phyloP scores from a whole-genome alignment of 2,888 invertebrate species.

The Podabrus alpinus region DNA sequence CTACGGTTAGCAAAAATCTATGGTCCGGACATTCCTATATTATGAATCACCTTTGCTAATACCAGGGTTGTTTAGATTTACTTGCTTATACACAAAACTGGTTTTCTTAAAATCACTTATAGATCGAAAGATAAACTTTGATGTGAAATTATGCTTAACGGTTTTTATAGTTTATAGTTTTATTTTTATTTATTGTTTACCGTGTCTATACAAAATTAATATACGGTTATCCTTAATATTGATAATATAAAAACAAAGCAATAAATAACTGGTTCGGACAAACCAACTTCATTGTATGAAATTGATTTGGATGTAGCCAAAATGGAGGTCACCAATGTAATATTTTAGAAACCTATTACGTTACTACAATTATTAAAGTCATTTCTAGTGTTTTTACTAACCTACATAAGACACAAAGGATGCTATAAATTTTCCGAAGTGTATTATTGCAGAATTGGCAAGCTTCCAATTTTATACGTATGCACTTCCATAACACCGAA shows the following conservation, averaged over 20 bases:
- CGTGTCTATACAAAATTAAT: background rate
- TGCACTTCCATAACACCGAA: slow-evolving; percentile 7
- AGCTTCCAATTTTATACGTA: slow-evolving; percentile 21
- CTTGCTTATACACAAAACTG: slow-evolving; percentile 20
- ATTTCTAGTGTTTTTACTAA: slow-evolving; percentile 33
- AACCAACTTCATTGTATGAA: slow-evolving; percentile 1
- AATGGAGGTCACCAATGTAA: slow-evolving; percentile 30
- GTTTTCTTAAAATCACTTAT: slow-evolving; percentile 25
- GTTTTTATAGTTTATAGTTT: background rate
- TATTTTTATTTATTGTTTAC: slow-evolving; percentile 7
- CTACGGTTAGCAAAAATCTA: slow-evolving; percentile 31
- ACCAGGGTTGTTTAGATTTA: slow-evolving; percentile 29
- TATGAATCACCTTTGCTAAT: slow-evolving; percentile 41
- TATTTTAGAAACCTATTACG: slow-evolving; percentile 35
- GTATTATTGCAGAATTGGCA: slow-evolving; percentile 30
- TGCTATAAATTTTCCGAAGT: slow-evolving; percentile 8
- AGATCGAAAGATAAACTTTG: slow-evolving; percentile 13
- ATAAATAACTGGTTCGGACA: background rate
- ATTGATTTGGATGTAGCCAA: slow-evolving; percentile 18
- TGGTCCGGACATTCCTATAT: slow-evolving; percentile 36
- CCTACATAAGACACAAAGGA: slow-evolving; percentile 27
- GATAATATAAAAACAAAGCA: slow-evolving; percentile 10
- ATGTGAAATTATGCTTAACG: background rate
- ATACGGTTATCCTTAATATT: background rate
- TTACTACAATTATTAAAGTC: slow-evolving; percentile 32